phyloP scores from a whole-genome alignment of 1,140 invertebrate genomes.

The Papilio helenus region DNA sequence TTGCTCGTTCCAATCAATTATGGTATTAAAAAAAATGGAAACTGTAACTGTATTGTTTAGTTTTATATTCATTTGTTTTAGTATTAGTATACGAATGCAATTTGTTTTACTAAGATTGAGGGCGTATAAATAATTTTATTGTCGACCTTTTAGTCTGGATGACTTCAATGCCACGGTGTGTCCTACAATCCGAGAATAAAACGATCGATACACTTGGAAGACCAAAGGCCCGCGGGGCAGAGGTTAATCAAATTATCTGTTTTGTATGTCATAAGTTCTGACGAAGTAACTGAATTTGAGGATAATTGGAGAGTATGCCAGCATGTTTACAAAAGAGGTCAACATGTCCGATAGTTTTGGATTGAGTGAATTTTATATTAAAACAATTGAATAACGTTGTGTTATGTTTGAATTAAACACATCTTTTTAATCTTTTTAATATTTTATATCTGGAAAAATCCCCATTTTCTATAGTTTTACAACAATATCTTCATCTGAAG shows the following conservation, averaged over 20 bases:
- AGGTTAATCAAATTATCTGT: slow-evolving; percentile 26
- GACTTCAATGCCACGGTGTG: slow-evolving; percentile 42
- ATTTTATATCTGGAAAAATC: neutral
- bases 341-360: neutral
- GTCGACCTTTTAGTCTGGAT: slow-evolving; percentile 31
- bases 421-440: neutral
- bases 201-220: slow-evolving; percentile 46
- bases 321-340: neutral
- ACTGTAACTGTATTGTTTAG: no score
- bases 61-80: no score
- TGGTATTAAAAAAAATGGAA: no score
- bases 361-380: neutral
- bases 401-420: neutral
- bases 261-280: slow-evolving; percentile 30
- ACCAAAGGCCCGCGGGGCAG: slow-evolving; percentile 7
- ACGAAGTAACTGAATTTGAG: neutral
- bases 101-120: neutral
- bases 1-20: no score
- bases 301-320: neutral
- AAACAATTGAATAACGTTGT: neutral
- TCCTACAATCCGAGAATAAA: slow-evolving; percentile 52
- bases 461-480: no score
- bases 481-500: no score
- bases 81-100: neutral
- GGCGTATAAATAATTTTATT: slow-evolving; percentile 16